Evolutionary conservation across 2,888 invertebrate species (phyloP), one percentile per base, ranked within the genome.

Genomic region (Heliconius cydno): DNA sequence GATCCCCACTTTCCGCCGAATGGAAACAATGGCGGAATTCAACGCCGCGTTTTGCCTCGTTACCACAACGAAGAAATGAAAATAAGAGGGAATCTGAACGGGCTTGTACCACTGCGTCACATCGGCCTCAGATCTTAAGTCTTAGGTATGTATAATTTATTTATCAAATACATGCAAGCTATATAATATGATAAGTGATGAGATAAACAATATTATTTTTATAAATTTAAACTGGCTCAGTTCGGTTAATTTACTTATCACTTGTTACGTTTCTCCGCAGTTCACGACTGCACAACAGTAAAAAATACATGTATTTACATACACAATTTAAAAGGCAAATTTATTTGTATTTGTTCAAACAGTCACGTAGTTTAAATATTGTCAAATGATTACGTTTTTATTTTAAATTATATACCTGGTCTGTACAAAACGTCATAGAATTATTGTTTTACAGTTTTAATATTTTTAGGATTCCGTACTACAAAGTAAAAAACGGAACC

Each of bases 361-460:
- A 68, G 68, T 68, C 68, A 38, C 38, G 68, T 68, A 38, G 38
- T 68, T 68, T 68, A 38, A 68, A 38, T 68, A 68, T 68, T n/a
- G 9, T 38, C 22, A 52, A 52, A 52, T 6, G 2, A 52, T 52
- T 19, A 6, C 52, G 19, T 52, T 15, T 52, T 19, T 52, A 52
- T 19, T 7, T 19, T 52, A 52, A n/a, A n/a, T n/a, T n/a, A n/a
- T 52, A 52, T 52, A 52, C 52, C 3, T 52, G 7, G 19, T 19
- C 9, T 41, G 7, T 19, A 7, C 1, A 52, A 52, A 22, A 7
- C 19, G 19, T 52, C 52, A 7, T 22, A 52, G 19, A 7, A 19
- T 52, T 3, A 2, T 52, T 52, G 2, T 22, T 52, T 52, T 41
- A 41, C 0, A 3, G 0, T 12, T 41, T 41, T 38, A 9, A 38